Evolutionary conservation across 2,888 invertebrate species (phyloP), one percentile per base, ranked within the genome.

Genomic region (Pteria penguin): DNA sequence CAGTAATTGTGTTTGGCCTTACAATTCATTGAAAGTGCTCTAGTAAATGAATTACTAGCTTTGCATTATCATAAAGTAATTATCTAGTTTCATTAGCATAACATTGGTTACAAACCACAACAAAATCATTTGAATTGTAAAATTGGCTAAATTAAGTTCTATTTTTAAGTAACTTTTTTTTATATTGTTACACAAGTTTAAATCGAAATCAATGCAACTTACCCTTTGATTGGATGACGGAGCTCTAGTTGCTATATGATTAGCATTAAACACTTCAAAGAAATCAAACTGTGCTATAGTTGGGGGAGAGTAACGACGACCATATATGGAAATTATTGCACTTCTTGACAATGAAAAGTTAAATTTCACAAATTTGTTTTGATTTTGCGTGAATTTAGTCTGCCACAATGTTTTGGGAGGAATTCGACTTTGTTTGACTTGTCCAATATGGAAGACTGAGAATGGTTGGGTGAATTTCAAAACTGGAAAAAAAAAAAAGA

Each of bases 271-370:
- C 66, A 97, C 96, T 93, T 98, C 97, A 91, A 98, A 94, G 89
- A 98, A 97, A 92, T 99, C 98, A 93, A 98, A 98, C 91, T 98
- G 97, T 33, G 98, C 98, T 90, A 98, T 97, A 2, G 98, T 97
- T 2, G 99, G 99, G 73, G 98, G 93, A 58, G 97, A 97, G 91
- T 98, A 98, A 87, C 97, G 94, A 84, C 98, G 94, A 1, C 97
- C 98, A 91, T 99, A 98, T 22, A 99, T 96, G 57, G 98, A 99
- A 92, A 99, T 79, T 60, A 92, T 88, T 4, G 92, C 91, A 60
- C 87, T 82, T 14, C 82, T 83, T 4, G 92, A 88, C 29, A 93
- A 78, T 93, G 96, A 96, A 93, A 98, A 97, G 93, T 98, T 97
- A 92, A 98, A 98, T 91, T 96, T 96, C 69, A 98, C 96, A 93